A percentile compares a stretch with the other conserved stretches of the same genome.
phyloP scores from a whole-genome alignment of 2,797 vertebrate species.

The Tenualosa ilisha region DNA sequence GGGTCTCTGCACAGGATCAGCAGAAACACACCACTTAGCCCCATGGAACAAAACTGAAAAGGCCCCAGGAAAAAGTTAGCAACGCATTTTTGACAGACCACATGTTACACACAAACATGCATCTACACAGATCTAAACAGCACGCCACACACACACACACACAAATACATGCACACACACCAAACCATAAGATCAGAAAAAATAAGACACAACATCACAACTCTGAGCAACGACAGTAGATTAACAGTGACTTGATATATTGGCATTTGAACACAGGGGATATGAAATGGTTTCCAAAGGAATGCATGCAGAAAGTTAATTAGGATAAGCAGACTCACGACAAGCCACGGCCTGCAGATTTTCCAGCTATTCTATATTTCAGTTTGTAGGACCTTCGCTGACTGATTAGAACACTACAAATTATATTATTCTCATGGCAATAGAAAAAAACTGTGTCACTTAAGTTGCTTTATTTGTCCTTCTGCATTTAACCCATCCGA shows the following conservation, averaged over 20 bases:
- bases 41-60: constrained; percentile 82
- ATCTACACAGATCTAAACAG: neutral
- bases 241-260: neutral
- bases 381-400: too few relatives aligned
- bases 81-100: too few relatives aligned
- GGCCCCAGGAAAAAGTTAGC: neutral
- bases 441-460: too few relatives aligned
- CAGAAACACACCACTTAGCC: constrained; percentile 79
- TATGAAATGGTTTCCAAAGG: neutral
- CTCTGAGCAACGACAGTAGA: neutral
- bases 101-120: neutral
- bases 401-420: too few relatives aligned
- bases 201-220: neutral
- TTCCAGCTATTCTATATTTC: too few relatives aligned
- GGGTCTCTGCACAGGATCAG: constrained; percentile 75
- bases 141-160: constrained; percentile 23
- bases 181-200: neutral
- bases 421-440: too few relatives aligned
- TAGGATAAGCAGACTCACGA: neutral
- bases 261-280: neutral
- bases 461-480: too few relatives aligned
- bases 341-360: neutral
- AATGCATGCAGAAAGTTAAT: neutral
- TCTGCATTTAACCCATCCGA: too few relatives aligned
- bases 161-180: neutral